Evolutionary conservation across 2,113 vertebrate genomes (phyloP), one percentile per base, ranked within the genome.

Genomic region (Lagopus muta): DNA sequence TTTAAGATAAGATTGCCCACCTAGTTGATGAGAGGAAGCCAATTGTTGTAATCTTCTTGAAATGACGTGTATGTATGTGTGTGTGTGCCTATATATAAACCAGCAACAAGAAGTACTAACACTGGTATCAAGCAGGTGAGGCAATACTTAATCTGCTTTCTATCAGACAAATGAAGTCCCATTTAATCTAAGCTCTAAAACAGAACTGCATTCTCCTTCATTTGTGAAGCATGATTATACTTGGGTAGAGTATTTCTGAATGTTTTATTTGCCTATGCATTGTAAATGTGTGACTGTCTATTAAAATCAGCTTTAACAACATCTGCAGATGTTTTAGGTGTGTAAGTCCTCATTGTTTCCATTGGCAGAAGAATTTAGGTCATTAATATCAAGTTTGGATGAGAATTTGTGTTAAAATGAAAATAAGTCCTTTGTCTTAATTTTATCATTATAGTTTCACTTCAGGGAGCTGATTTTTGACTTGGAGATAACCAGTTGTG

Each of bases 191-290:
- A 27, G 2, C 3, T 82, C 30, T 64, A 40, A n/a, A 28, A 74
- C 48, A 86, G 47, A 62, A 6, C 9, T 47, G 6, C n/a, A 10
- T 34, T 87, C 60, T 77, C 18, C 20, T 50, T 90, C 13, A 70
- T 36, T 86, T n/a, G 5, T 10, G 65, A 38, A 77, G 3, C 0
- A 0, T 69, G 30, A 40, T 11, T 62, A 18, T 40, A 21, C 8
- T 58, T 0, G 0, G 28, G 24, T 61, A 77, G 40, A 5, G 17
- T 32, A 11, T n/a, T 36, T 81, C 62, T 75, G 47, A 55, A 32
- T 15, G 11, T 21, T 65, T 32, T 81, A 12, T 34, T 69, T 77
- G 40, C 13, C 4, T 34, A 11, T 34, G 17, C 57, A 17, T 42
- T 80, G 40, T 58, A 89, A 64, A 38, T 21, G 43, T 24, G 30